phyloP scores from a whole-genome alignment of 2,113 vertebrate genomes.

The Motacilla tschutschensis region DNA sequence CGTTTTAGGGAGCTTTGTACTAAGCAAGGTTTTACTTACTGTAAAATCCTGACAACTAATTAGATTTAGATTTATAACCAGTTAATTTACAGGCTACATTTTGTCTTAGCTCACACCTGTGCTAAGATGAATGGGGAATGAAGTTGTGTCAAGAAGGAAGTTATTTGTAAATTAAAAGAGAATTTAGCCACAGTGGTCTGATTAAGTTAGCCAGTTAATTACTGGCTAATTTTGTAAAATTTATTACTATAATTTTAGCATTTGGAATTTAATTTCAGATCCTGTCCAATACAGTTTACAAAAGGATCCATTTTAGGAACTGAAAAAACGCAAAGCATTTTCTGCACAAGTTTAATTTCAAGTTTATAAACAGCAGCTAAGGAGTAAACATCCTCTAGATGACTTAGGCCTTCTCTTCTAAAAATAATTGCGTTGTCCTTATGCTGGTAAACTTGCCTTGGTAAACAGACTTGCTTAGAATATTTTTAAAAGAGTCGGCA shows the following conservation, averaged over 20 bases:
- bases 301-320: not conserved
- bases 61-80: conserved; percentile 51
- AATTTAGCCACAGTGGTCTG: conserved; percentile 29
- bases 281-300: not conserved
- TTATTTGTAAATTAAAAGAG: not conserved
- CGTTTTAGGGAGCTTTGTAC: not conserved
- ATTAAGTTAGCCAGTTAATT: conserved; percentile 34
- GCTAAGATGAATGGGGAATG: conserved; percentile 28
- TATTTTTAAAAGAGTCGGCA: conserved; percentile 6
- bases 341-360: conserved; percentile 50
- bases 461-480: conserved; percentile 20
- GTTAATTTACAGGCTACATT: conserved; percentile 5
- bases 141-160: conserved; percentile 38
- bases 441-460: not conserved
- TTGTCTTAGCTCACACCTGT: conserved; percentile 41
- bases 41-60: conserved; percentile 46
- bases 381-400: conserved; percentile 54
- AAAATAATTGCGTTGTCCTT: not conserved
- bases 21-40: not conserved
- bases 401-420: not conserved
- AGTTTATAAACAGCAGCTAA: conserved; percentile 64
- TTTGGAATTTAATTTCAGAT: not conserved
- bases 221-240: conserved; percentile 26
- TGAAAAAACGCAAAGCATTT: not conserved
- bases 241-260: conserved; percentile 19